Conservation (phyloP, 2,797 vertebrate species). For the Ficedula albicollis region DNA sequence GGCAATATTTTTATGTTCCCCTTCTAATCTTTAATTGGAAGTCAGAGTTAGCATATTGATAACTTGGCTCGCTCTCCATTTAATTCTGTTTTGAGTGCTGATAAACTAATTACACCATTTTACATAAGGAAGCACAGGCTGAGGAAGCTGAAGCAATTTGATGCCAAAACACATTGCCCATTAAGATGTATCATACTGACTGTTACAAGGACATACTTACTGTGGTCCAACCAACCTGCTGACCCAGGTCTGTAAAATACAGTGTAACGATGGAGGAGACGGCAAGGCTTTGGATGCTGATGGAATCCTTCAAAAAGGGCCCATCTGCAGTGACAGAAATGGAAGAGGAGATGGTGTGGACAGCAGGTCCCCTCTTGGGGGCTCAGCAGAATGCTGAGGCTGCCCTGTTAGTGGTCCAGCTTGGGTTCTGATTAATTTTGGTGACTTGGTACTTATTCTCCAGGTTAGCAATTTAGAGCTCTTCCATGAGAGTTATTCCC, state of each 20-base stretch:
- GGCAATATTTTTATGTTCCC: not conserved
- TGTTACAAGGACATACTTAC: slow-evolving; percentile 71
- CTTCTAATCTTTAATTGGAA: slow-evolving; percentile 23
- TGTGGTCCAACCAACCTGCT: slow-evolving; percentile 79
- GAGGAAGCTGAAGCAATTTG: not conserved
- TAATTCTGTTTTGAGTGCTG: slow-evolving; percentile 18
- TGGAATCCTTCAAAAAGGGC: slow-evolving; percentile 74
- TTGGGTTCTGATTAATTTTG: not conserved
- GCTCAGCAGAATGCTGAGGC: rapidly evolving
- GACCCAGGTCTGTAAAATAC: slow-evolving; percentile 80
- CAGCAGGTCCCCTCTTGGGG: not conserved
- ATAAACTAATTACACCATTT: not conserved
- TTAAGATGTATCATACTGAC: not conserved
- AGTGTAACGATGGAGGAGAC: slow-evolving; percentile 78
- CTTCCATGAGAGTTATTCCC: not conserved
- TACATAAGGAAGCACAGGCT: not conserved
- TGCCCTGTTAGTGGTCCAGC: not conserved
- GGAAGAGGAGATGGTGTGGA: not conserved
- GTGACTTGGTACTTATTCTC: not conserved
- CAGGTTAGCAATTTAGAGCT: not conserved
- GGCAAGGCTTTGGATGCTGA: slow-evolving; percentile 71
- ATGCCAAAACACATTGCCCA: not conserved
- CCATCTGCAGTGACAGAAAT: slow-evolving; percentile 63
- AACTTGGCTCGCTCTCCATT: not conserved
- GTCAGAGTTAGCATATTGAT: not conserved